These are phyloP conservation scores for Gymnoscopelus braueri DNA, from an alignment of 2,797 vertebrate species.

Conservation along the genomic window DNA sequence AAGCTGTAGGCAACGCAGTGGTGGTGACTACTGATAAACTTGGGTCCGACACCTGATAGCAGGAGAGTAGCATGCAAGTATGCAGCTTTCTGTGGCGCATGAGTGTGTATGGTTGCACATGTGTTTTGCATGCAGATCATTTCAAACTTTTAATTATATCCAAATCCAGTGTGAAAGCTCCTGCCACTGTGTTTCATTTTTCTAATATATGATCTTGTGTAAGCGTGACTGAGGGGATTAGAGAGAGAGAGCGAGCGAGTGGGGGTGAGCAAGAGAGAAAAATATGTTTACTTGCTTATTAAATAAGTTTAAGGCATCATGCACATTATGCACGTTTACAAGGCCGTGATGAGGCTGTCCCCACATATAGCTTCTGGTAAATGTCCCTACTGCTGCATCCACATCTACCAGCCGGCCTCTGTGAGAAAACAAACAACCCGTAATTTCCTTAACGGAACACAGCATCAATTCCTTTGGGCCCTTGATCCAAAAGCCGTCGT, in stretches of 20 bases:
- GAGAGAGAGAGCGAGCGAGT: slow-evolving; percentile 10
- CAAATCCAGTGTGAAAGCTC: slow-evolving; percentile 15
- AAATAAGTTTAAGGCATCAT: slow-evolving; percentile 24
- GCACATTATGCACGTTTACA: slow-evolving; percentile 28
- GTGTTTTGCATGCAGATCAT: slow-evolving; percentile 36
- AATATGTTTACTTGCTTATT: slow-evolving; percentile 36
- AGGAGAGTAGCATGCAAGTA: neutral
- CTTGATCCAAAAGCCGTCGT: slow-evolving; percentile 43
- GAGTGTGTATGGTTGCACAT: slow-evolving; percentile 7
- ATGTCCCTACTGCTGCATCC: slow-evolving; percentile 8
- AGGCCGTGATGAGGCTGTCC: slow-evolving; percentile 23
- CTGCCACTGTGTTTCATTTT: slow-evolving; percentile 56
- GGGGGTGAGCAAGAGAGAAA: neutral
- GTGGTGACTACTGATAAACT: slow-evolving; percentile 40
- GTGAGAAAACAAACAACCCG: slow-evolving; percentile 63
- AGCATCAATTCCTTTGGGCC: slow-evolving; percentile 64
- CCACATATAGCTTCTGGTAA: slow-evolving; percentile 27
- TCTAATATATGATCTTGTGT: slow-evolving; percentile 49
- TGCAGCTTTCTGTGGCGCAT: slow-evolving; percentile 22
- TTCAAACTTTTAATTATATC: slow-evolving; percentile 55
- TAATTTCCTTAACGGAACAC: slow-evolving; percentile 64
- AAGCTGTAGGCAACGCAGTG: slow-evolving; percentile 16
- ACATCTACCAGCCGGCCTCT: slow-evolving; percentile 38
- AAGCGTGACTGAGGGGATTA: slow-evolving; percentile 59
- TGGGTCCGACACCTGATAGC: slow-evolving; percentile 18